These are phyloP conservation scores for Nothoprocta pentlandii DNA, from an alignment of 2,113 vertebrate genomes.

Conservation along the genomic window DNA sequence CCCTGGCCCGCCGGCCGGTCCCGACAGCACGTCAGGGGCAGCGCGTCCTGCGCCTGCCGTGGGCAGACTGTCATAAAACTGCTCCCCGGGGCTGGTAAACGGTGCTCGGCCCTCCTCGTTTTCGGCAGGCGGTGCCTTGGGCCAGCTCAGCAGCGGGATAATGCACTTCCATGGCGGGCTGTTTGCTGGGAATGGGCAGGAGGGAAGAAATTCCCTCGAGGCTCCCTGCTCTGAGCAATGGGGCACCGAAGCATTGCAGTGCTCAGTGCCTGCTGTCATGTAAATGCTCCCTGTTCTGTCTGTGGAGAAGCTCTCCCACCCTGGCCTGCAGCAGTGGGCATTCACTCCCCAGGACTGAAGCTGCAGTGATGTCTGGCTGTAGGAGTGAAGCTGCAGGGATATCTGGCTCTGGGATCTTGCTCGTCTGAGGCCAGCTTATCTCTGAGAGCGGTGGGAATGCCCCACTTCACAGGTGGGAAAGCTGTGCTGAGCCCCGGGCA, in stretches of 20 bases:
- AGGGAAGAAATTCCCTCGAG: background rate
- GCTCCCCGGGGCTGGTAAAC: conserved; percentile 36
- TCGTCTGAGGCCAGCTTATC: conserved; percentile 33
- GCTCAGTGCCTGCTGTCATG: conserved; percentile 19
- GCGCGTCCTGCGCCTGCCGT: background rate
- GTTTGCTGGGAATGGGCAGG: background rate
- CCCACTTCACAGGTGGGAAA: conserved; percentile 63
- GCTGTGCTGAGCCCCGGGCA: conserved; percentile 35
- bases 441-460: conserved; percentile 47
- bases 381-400: background rate
- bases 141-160: background rate
- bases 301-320: conserved; percentile 45
- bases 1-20: background rate
- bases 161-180: background rate
- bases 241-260: background rate
- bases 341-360: background rate
- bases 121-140: background rate
- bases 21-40: background rate
- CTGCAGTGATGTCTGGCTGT: background rate
- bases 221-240: background rate
- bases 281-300: conserved; percentile 44
- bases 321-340: conserved; percentile 1
- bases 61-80: conserved; percentile 9
- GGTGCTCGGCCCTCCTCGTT: background rate
- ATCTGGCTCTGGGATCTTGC: conserved; percentile 18